Percentiles rank a stretch among this genome's conserved stretches.
These are phyloP conservation scores for Prionailurus bengalensis DNA, from an alignment of 2,113 vertebrate genomes.

Conservation along the genomic window DNA sequence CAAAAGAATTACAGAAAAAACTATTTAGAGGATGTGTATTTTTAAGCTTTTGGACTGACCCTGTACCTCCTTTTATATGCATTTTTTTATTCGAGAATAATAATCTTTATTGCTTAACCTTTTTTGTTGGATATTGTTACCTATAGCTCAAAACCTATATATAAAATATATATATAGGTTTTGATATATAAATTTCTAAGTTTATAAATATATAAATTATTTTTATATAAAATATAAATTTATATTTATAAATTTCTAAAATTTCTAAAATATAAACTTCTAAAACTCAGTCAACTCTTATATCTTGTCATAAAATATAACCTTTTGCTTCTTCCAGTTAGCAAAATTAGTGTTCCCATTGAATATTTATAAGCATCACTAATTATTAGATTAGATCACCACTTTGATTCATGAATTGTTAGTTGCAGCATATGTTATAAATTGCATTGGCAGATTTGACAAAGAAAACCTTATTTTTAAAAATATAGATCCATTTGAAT, in stretches of 20 bases:
- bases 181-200: not conserved
- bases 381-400: not conserved
- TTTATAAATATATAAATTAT: no score
- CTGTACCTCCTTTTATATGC: not conserved
- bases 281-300: not conserved
- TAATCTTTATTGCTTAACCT: not conserved
- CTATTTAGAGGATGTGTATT: not conserved
- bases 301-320: not conserved
- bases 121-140: not conserved
- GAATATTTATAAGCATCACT: not conserved
- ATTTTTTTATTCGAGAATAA: not conserved
- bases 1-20: conserved; percentile 32
- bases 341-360: not conserved
- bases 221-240: no score
- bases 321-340: not conserved
- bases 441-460: not conserved
- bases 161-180: no score
- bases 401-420: not conserved
- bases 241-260: no score
- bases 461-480: not conserved
- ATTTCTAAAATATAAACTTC: not conserved
- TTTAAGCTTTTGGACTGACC: not conserved
- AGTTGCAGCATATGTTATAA: not conserved
- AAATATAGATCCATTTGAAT: not conserved
- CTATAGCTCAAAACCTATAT: not conserved